Conservation (phyloP, 2,113 vertebrate species). For the Cercocebus atys region DNA sequence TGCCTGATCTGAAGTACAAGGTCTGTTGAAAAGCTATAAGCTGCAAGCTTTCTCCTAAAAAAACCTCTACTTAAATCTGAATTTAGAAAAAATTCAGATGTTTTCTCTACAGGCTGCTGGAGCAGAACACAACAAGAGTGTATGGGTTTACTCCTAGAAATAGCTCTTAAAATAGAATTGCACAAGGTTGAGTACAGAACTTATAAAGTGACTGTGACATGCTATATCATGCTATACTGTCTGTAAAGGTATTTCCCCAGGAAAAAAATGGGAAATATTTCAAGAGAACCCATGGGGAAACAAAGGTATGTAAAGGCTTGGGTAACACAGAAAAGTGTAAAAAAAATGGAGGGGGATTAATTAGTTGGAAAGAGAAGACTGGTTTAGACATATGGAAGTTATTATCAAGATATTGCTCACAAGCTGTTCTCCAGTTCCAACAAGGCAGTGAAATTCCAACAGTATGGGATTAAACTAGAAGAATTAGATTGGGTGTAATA, state of each 20-base stretch:
- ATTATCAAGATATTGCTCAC: slow-evolving; percentile 55
- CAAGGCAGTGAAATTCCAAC: not conserved
- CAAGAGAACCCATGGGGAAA: not conserved
- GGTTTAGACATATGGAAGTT: slow-evolving; percentile 53
- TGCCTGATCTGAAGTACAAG: slow-evolving; percentile 8
- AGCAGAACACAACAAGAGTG: not conserved
- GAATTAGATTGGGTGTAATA: not conserved
- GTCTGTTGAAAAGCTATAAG: not conserved
- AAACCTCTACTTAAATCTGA: not conserved
- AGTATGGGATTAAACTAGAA: not conserved
- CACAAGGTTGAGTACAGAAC: not conserved
- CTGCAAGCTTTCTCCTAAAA: not conserved
- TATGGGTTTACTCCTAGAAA: not conserved
- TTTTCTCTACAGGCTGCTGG: not conserved
- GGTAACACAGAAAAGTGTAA: not conserved
- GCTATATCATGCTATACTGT: not conserved
- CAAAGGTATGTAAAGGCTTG: not conserved
- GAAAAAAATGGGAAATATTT: not conserved
- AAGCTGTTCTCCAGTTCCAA: slow-evolving; percentile 45
- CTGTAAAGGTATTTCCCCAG: slow-evolving; percentile 2
- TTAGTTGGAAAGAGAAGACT: slow-evolving; percentile 55
- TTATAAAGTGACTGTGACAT: not conserved
- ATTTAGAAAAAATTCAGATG: not conserved
- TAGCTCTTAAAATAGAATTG: not conserved
- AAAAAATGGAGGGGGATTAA: not conserved